Base-by-base conservation (phyloP, 2,113 vertebrate species). In the Macroglossus sobrinus region DNA sequence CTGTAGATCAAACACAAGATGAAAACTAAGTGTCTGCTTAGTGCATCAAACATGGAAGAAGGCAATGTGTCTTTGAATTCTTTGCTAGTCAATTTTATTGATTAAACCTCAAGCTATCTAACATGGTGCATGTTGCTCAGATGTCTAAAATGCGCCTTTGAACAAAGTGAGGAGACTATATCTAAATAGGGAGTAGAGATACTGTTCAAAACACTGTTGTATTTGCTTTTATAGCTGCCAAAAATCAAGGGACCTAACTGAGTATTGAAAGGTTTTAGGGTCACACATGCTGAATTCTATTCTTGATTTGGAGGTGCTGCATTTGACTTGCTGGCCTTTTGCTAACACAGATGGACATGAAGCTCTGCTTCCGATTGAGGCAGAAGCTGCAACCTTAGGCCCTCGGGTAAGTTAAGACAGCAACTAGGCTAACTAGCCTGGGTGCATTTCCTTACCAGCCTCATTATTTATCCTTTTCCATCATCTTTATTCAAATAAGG, bases 41-140 rank as follows among this genome's bases (percentile, higher is more conserved):
- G 26, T 57, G 66, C 59, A 93, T 95, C 95, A 85, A 97, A 71
- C n/a, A 50, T 79, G 7, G 66, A 94, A 95, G 38, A 19, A 24
- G 43, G 66, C 30, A 76, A 86, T 47, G 0, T 91, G 61, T 47
- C 45, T 97, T 93, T 61, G 74, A 15, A 3, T 93, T 81, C 55
- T 95, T 95, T 72, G 43, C 74, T 78, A 92, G 30, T 95, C 87
- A 79, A 7, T 98, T 95, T 94, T 93, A 97, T 97, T 97, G 92
- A 97, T 91, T 87, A 88, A 94, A 95, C 35, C 33, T 97, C 88
- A 97, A 81, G 92, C 30, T 93, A 64, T n/a, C 76, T 87, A 97
- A 61, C 14, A 2, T 35, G 38, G 4, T 33, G 4, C 33, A 38
- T 93, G 61, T 47, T 93, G n/a, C 79, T 50, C 18, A 79, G 11